These are phyloP conservation scores for Salminus brasiliensis DNA, from an alignment of 2,113 vertebrate genomes.

Conservation along the genomic window DNA sequence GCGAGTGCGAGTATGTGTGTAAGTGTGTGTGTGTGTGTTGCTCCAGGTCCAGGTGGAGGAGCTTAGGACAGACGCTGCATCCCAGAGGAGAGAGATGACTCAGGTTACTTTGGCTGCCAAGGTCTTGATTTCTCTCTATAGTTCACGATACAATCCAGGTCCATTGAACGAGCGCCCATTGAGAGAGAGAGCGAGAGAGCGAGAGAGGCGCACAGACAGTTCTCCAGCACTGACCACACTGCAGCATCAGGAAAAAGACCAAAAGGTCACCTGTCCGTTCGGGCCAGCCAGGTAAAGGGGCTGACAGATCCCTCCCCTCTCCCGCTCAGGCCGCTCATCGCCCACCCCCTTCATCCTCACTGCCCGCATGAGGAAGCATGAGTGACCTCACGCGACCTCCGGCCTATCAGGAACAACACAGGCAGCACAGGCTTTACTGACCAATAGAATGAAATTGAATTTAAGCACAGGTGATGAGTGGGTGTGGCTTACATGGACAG, in stretches of 20 bases:
- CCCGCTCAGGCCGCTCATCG: no score
- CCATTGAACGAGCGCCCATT: conserved; percentile 6
- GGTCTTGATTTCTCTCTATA: neutral
- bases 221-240: conserved; percentile 21
- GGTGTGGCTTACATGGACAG: no score
- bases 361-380: conserved; percentile 55
- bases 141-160: neutral
- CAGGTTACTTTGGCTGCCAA: neutral
- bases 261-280: conserved; percentile 72
- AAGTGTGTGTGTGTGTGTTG: neutral
- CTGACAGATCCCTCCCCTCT: conserved; percentile 68
- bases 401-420: neutral
- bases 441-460: no score
- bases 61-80: neutral
- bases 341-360: conserved; percentile 56
- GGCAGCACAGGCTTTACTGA: no score
- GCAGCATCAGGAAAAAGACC: conserved; percentile 57
- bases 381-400: conserved; percentile 24
- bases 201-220: no score
- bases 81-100: neutral
- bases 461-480: no score
- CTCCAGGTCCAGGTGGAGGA: neutral
- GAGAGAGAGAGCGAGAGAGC: no score
- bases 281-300: conserved; percentile 71
- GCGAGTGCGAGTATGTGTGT: neutral